phyloP scores from a whole-genome alignment of 1,140 invertebrate genomes.

The Leptopilina clavipes region DNA sequence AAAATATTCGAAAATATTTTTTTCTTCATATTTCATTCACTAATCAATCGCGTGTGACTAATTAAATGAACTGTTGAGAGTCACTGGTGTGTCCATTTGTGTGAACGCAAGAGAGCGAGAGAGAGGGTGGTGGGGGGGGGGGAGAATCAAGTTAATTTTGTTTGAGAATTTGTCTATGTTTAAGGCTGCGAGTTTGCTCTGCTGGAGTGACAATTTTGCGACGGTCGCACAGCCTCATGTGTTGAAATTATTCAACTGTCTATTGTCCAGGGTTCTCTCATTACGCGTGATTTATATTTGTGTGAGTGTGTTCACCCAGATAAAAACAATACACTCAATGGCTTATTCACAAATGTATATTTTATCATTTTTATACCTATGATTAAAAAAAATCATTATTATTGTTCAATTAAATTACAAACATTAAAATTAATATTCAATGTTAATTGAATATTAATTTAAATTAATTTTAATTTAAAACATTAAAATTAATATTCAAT shows the following conservation, averaged over 20 bases:
- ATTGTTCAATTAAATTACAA: no score
- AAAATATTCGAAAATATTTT: neutral
- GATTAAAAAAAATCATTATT: no score
- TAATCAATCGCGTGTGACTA: neutral
- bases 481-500: no score
- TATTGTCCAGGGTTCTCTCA: slow-evolving; percentile 31
- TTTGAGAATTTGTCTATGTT: slow-evolving; percentile 33
- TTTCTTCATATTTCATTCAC: neutral
- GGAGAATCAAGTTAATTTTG: slow-evolving; percentile 12
- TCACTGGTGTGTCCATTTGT: slow-evolving; percentile 23
- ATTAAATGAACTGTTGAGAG: neutral
- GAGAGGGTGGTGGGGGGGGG: neutral
- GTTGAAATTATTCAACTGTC: slow-evolving; percentile 27
- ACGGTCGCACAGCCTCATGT: slow-evolving; percentile 1
- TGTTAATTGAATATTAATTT: no score
- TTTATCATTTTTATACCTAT: no score
- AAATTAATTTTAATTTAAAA: no score
- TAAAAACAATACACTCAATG: neutral
- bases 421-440: no score
- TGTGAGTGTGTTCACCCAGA: neutral
- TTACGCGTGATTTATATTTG: neutral
- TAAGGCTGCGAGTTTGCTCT: slow-evolving; percentile 20
- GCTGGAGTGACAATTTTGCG: slow-evolving; percentile 33
- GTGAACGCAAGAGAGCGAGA: neutral
- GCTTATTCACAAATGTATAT: neutral